Evolutionary conservation across 2,797 vertebrate species (phyloP).

Genomic region (Halcyon chelicuti): DNA sequence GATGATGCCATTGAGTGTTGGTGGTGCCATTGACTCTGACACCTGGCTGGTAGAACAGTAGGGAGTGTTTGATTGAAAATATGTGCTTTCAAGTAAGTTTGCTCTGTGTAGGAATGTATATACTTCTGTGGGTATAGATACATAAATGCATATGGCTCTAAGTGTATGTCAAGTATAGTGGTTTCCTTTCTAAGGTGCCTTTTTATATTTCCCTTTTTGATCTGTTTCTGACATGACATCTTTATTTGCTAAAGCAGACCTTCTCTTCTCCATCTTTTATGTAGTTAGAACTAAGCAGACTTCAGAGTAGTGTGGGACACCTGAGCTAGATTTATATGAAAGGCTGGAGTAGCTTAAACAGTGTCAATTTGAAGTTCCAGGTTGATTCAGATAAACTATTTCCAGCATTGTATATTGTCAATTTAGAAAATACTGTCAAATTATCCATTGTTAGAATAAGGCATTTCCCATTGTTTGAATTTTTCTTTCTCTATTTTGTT

Average conservation of each 20-base stretch:
- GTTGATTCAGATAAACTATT: not conserved
- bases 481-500: not conserved
- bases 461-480: not conserved
- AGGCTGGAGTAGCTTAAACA: not conserved
- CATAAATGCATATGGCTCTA: not conserved
- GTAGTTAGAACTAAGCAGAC: not conserved
- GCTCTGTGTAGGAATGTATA: not conserved
- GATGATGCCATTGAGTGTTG: not conserved
- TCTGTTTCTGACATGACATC: not conserved
- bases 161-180: not conserved
- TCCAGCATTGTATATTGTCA: not conserved
- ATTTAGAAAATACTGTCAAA: not conserved
- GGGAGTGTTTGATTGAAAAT: not conserved
- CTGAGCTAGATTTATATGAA: not conserved
- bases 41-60: not conserved
- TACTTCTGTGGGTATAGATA: not conserved
- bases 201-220: not conserved
- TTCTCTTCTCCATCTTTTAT: not conserved
- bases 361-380: not conserved
- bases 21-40: not conserved
- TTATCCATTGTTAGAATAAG: not conserved
- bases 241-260: not conserved
- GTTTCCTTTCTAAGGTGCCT: not conserved
- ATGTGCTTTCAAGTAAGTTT: not conserved
- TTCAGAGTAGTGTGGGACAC: accelerated